Evolutionary conservation across 2,113 vertebrate species (phyloP).

Genomic region (Saguinus midas): DNA sequence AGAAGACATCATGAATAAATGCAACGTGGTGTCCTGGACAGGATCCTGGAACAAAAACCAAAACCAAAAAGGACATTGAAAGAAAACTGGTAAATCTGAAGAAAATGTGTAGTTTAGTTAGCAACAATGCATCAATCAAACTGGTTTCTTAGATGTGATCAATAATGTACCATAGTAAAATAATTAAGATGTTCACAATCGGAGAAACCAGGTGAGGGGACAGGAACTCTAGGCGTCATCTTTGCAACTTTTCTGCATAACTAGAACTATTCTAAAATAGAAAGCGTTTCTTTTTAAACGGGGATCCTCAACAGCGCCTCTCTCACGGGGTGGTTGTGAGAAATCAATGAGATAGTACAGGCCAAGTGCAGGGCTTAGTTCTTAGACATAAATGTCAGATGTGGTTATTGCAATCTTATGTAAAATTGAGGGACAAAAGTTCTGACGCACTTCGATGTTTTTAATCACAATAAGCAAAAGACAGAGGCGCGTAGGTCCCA

Average conservation of each 20-base stretch:
- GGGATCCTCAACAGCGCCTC: not conserved
- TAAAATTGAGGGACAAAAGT: not conserved
- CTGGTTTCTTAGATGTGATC: not conserved
- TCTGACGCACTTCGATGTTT: not conserved
- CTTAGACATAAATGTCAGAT: not conserved
- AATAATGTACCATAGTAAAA: not conserved
- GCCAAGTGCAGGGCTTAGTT: not conserved
- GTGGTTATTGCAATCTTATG: not conserved
- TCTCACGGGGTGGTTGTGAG: not conserved
- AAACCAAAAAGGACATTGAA: not conserved
- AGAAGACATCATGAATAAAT: not conserved
- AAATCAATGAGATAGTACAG: not conserved
- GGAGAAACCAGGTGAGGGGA: not conserved
- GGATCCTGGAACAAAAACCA: not conserved
- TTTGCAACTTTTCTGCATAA: not conserved
- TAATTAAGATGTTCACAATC: not conserved
- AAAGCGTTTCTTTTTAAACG: not conserved
- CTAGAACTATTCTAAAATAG: not conserved
- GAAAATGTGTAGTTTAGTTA: not conserved
- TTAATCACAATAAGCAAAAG: accelerated
- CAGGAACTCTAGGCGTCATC: not conserved
- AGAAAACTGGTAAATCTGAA: not conserved
- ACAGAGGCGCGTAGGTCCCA: accelerated
- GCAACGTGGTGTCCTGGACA: not conserved
- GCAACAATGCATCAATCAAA: not conserved